Conservation (phyloP, 2,888 invertebrate genomes). For the Callyntrura guangdongensis region DNA sequence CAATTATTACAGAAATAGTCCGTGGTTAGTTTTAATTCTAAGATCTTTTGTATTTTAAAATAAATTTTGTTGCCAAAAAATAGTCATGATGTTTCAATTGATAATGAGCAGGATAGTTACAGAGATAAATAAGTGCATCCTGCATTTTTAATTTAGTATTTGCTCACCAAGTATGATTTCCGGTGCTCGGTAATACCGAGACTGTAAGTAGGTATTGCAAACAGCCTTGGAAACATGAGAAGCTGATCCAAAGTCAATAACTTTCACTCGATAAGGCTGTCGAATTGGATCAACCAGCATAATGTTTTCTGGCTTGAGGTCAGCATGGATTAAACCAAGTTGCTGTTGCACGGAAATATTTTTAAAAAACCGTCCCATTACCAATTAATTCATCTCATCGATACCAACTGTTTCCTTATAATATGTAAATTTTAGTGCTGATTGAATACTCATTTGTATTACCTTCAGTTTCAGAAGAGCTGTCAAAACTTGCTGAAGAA, state of each 20-base stretch:
- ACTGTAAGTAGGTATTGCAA: slow-evolving; percentile 99
- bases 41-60: no score
- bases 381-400: not conserved
- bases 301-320: slow-evolving; percentile 99
- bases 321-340: slow-evolving; percentile 99
- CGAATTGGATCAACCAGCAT: slow-evolving; percentile 99
- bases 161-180: slow-evolving; percentile 95
- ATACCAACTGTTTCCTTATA: not conserved
- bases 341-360: slow-evolving; percentile 88
- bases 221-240: slow-evolving; percentile 99
- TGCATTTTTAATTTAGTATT: no score
- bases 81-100: not conserved
- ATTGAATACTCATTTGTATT: not conserved
- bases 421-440: no score
- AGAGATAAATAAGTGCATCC: no score
- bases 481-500: slow-evolving; percentile 98
- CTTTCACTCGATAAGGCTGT: slow-evolving; percentile 99
- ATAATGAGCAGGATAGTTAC: no score
- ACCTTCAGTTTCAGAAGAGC: slow-evolving; percentile 94
- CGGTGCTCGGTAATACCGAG: slow-evolving; percentile 98
- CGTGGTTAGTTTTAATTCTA: not conserved
- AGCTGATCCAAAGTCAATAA: slow-evolving; percentile 99
- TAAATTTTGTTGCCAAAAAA: slow-evolving; percentile 11
- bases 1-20: not conserved
- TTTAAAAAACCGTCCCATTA: not conserved